Base-by-base conservation (phyloP, 2,888 invertebrate genomes). In the Flabesymbios commensalis region DNA sequence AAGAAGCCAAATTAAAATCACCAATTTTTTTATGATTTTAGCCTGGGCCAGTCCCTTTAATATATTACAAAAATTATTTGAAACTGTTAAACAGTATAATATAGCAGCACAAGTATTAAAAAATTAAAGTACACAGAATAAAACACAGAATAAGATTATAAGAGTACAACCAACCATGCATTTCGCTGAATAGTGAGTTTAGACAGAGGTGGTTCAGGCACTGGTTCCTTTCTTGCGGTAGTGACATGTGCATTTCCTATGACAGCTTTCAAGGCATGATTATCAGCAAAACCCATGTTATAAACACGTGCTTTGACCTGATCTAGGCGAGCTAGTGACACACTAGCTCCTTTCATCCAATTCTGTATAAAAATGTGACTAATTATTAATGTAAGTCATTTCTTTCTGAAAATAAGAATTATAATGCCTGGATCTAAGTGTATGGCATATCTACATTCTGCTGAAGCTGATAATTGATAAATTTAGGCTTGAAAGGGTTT, bases 271-370 rank as follows among this genome's bases (percentile, higher is more conserved):
- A 59, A 28, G 28, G n/a, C 32, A 10, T 42, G 29, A 2, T 43
- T 57, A 43, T 75, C 73, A 14, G 64, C 58, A 3, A 75, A 51
- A 14, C 74, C 75, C 33, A 78, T 58, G 61, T 75, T 78, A 65
- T 77, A 75, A 3, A 78, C 70, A 22, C 63, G 71, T n/a, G 75
- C 60, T 36, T 74, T 72, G 19, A 78, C 71, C 47, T 73, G 72
- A 57, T 78, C 73, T 19, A 78, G 64, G 33, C 72, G 65, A 0
- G 70, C 69, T 32, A 76, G 56, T 0, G 74, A 75, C 14, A 66
- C 72, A 57, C 63, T 65, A 3, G 74, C 71, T 45, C 75, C 68
- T 41, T 65, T 71, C 42, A 75, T 59, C 76, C 78, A 78, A 49
- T 75, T 72, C 76, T 78, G 64, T 24, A 62, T 59, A 51, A 3